Evolutionary conservation across 2,797 vertebrate species (phyloP), one percentile per base, ranked within the genome.

Genomic region (Lacerta agilis): DNA sequence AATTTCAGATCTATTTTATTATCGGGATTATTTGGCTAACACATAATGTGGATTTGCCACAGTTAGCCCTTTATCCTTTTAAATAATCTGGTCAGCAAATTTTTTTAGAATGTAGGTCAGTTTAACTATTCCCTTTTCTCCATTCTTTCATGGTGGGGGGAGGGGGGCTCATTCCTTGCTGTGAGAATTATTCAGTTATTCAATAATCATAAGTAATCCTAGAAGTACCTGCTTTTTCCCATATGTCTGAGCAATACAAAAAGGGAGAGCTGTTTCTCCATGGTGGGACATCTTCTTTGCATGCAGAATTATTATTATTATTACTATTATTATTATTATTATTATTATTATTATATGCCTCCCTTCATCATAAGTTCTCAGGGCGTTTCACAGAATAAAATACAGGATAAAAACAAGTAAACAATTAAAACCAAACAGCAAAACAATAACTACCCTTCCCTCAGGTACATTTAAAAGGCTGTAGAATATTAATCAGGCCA

Each of bases 1-100:
- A 86, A 93, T 94, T 91, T 91, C 90, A 93, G 55, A 71, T 94
- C 85, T 91, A 66, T 92, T 93, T 92, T 92, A 95, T 94, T 94
- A 94, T 94, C 85, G 88, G 90, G 91, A 95, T 94, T 90, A 94
- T 92, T 94, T 94, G 88, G 89, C 87, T 91, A 92, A 93, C 87
- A 87, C 81, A 43, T 79, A 43, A 55, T 69, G 72, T 49, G 80
- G 49, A 77, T 91, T 91, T 94, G 90, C 92, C 89, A 93, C 91
- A 86, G 94, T 80, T 11, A 92, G 79, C 43, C 88, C 91, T 92
- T 95, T 90, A 87, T 88, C 45, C 83, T 93, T 94, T 93, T 89
- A 86, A 93, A 92, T 89, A 94, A 94, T 92, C 87, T 94, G 92
- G 91, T 92, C 92, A 93, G 89, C 85, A 92, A 94, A 55, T 93